Base-by-base conservation (phyloP, 2,888 invertebrate genomes). In the Acanthosoma haemorrhoidale region DNA sequence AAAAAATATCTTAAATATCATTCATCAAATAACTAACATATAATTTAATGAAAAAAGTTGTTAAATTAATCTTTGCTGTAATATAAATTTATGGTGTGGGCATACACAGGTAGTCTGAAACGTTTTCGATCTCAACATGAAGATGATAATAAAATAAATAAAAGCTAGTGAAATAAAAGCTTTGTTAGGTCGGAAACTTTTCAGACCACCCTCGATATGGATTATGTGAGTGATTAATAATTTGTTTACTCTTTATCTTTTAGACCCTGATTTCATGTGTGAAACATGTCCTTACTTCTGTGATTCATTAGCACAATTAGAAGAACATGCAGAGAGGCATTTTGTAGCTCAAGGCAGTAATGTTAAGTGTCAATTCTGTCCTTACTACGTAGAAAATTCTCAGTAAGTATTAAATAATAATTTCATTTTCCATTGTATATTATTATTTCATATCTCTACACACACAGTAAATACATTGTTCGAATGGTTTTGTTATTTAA, bases 331-430 rank as follows among this genome's bases (percentile, higher is more conserved):
- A 64, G 86, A 88, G 0, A 84, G 85, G 69, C 77, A 77, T 73
- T 77, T 81, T 71, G 80, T 80, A 79, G 79, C 73, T 80, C 86
- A 72, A 0, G 86, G 86, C 70, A 88, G 88, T 57, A 85, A 88
- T 75, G 88, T 88, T 78, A 91, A 90, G 79, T 94, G 94, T 79
- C 87, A 86, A 76, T 87, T 87, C 77, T 94, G 94, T 78, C 88
- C 90, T 0, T 94, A 85, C 80, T 91, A 88, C 78, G 91, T 90
- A 1, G 84, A 85, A 75, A 84, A 86, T 66, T 88, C 88, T 78
- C 83, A 83, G 79, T 90, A 86, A 77, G 77, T 75, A 51, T 25
- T 51, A n/a, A 29, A 8, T n/a, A n/a, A n/a, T n/a, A n/a, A n/a
- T n/a, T n/a, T n/a, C n/a, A n/a, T n/a, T n/a, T n/a, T n/a, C n/a